phyloP scores from a whole-genome alignment of 2,888 invertebrate genomes.

The Luperina nickerlii region DNA sequence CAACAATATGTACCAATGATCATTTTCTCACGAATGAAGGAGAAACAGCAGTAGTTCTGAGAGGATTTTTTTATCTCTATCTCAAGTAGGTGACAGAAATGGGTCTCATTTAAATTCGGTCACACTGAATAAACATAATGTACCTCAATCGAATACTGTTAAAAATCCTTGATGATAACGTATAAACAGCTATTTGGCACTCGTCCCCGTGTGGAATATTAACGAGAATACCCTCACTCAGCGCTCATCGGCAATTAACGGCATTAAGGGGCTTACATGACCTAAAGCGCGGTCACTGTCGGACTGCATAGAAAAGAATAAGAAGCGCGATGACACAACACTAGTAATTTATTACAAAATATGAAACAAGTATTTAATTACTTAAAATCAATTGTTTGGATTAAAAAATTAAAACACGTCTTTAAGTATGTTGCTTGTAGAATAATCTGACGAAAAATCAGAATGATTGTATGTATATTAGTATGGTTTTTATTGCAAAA shows the following conservation, averaged over 20 bases:
- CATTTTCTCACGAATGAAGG: not conserved
- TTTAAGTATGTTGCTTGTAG: too few species aligned
- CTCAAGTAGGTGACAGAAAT: conserved; percentile 9
- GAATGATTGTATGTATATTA: too few species aligned
- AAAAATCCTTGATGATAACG: conserved; percentile 74
- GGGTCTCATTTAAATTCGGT: conserved; percentile 23
- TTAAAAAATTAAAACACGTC: too few species aligned
- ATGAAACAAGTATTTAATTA: too few species aligned
- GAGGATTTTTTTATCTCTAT: not conserved
- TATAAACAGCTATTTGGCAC: conserved; percentile 78
- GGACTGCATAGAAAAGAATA: too few species aligned
- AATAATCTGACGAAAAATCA: too few species aligned
- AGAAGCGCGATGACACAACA: too few species aligned
- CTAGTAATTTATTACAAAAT: too few species aligned
- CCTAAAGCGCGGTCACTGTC: too few species aligned
- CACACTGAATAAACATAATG: conserved; percentile 34
- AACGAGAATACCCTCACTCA: conserved; percentile 77
- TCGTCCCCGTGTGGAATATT: conserved; percentile 77
- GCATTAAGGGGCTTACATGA: conserved; percentile 15
- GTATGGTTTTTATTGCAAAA: too few species aligned
- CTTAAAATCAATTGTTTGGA: too few species aligned
- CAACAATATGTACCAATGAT: not conserved
- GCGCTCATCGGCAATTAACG: conserved; percentile 74
- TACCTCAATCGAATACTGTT: conserved; percentile 69
- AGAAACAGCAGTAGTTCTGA: not conserved